A percentile compares a stretch with the other conserved stretches of the same genome.
phyloP scores from a whole-genome alignment of 2,113 vertebrate species.

The Megatriorchis doriae region DNA sequence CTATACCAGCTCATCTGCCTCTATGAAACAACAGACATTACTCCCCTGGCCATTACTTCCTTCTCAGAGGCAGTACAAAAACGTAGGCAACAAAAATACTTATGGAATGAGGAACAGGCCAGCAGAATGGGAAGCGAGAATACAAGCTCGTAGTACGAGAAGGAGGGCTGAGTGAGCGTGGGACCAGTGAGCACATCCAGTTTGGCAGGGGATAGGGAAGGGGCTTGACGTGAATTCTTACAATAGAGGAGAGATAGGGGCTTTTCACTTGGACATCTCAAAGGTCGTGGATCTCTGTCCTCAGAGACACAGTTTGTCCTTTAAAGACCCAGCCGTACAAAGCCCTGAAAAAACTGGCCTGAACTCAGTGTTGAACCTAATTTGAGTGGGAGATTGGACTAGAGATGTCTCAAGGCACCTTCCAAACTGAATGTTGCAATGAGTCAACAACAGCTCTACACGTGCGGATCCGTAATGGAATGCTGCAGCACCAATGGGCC shows the following conservation, averaged over 20 bases:
- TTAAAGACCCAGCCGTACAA: not conserved
- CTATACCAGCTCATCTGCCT: not conserved
- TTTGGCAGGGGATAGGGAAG: not conserved
- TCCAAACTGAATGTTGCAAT: not conserved
- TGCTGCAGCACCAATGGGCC: not conserved
- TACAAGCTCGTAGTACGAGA: not conserved
- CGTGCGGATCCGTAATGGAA: not conserved
- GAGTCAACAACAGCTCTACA: not conserved
- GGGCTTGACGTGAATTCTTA: not conserved
- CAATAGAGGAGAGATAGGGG: not conserved
- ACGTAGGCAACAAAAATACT: not conserved
- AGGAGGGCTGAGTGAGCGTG: not conserved
- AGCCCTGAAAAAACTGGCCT: accelerated
- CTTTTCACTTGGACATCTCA: not conserved
- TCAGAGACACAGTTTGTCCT: not conserved
- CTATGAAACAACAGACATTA: not conserved
- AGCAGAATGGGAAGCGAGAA: not conserved
- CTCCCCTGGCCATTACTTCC: not conserved
- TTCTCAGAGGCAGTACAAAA: not conserved
- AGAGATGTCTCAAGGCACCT: not conserved
- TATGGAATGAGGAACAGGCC: not conserved
- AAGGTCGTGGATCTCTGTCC: not conserved
- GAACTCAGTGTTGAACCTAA: not conserved
- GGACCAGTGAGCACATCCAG: not conserved
- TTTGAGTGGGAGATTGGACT: not conserved